Evolutionary conservation across 2,113 vertebrate species (phyloP).

Genomic region (Chionodraco myersi): DNA sequence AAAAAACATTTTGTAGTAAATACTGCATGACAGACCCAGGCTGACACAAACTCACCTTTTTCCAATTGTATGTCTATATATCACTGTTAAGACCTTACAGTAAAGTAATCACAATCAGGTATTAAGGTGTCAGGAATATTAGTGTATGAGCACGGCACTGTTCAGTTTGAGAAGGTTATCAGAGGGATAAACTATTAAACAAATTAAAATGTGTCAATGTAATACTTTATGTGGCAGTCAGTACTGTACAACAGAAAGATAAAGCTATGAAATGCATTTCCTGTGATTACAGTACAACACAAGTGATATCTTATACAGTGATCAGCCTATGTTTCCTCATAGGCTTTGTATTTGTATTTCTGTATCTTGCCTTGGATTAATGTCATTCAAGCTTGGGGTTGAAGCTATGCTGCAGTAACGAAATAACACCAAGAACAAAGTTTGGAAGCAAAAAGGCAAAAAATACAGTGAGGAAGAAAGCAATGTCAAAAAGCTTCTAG

Average conservation of each 20-base stretch:
- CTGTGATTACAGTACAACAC: background rate
- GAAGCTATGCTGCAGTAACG: background rate
- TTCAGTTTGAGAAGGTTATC: background rate
- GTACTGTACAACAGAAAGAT: background rate
- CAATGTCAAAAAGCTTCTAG: background rate
- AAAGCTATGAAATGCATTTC: background rate
- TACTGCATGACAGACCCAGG: background rate
- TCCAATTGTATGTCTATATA: background rate
- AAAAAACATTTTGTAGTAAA: background rate
- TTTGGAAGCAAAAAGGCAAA: background rate
- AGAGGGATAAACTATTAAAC: background rate
- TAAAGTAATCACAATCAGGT: background rate
- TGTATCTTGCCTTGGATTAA: background rate
- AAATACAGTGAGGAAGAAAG: background rate
- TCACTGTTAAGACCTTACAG: background rate
- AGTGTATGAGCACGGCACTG: background rate
- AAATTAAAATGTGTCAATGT: too few species aligned
- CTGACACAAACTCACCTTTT: background rate
- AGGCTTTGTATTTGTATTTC: background rate
- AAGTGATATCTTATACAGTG: background rate
- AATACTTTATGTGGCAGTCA: too few species aligned
- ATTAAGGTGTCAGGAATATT: background rate
- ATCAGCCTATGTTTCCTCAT: background rate
- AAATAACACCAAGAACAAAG: background rate
- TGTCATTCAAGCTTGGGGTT: background rate